Conservation (phyloP, 2,888 invertebrate species). For the Volucella zonaria region DNA sequence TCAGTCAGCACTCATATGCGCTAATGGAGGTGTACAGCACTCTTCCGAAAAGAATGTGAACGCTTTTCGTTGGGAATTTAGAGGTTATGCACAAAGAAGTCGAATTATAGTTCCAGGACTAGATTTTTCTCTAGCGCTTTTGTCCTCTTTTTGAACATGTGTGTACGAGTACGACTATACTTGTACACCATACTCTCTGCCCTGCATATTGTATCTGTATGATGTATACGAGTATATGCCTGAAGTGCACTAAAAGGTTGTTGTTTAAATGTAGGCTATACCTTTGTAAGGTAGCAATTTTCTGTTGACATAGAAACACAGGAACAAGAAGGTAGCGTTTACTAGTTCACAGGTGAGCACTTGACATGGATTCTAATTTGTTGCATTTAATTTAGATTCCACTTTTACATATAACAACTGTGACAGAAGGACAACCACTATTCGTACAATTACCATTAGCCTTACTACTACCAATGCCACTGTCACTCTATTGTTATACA, state of each 20-base stretch:
- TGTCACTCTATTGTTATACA: too few relatives aligned
- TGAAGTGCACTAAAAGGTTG: slow-evolving; percentile 43
- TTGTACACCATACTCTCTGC: background rate
- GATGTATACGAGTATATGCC: slow-evolving; percentile 36
- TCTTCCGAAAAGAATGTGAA: slow-evolving; percentile 54
- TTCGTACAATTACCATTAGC: too few relatives aligned
- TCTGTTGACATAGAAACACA: slow-evolving; percentile 36
- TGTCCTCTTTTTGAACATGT: too few relatives aligned
- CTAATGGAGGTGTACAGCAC: slow-evolving; percentile 59
- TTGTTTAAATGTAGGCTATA: slow-evolving; percentile 58
- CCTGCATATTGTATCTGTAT: background rate
- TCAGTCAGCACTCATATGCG: slow-evolving; percentile 32
- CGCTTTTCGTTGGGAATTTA: slow-evolving; percentile 64
- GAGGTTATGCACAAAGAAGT: slow-evolving; percentile 64
- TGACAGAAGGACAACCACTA: too few relatives aligned
- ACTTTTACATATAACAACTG: background rate
- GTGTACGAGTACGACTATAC: background rate
- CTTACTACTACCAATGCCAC: too few relatives aligned
- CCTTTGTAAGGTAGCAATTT: slow-evolving; percentile 3
- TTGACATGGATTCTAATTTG: slow-evolving; percentile 70
- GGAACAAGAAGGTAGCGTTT: slow-evolving; percentile 23
- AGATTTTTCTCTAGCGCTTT: slow-evolving; percentile 23
- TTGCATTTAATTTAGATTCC: slow-evolving; percentile 63
- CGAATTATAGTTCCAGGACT: slow-evolving; percentile 56
- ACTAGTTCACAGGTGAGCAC: slow-evolving; percentile 65